These are phyloP conservation scores for Eupithecia subfuscata DNA, from an alignment of 2,888 invertebrate species.

Conservation along the genomic window DNA sequence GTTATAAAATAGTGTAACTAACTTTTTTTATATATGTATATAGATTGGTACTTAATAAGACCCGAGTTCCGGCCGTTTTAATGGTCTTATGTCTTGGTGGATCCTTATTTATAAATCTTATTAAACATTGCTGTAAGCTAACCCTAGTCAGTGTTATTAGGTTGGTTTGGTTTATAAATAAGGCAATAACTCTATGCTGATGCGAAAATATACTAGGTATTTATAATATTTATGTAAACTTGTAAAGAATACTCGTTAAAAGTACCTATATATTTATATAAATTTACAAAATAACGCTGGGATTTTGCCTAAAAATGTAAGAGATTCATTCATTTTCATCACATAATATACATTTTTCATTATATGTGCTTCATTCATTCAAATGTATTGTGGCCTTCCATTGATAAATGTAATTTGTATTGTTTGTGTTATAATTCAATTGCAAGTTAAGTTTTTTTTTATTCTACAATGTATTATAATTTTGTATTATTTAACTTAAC, in stretches of 20 bases:
- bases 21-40: too few relatives aligned
- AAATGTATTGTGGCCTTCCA: neutral
- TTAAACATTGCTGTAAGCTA: neutral
- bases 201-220: neutral
- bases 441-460: neutral
- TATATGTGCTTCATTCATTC: neutral
- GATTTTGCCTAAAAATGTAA: neutral
- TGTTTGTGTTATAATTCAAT: neutral
- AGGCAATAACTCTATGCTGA: neutral
- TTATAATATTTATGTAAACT: neutral
- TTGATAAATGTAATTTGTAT: neutral
- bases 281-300: neutral
- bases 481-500: neutral
- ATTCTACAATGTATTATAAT: neutral
- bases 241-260: slow-evolving; percentile 2
- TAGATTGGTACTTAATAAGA: too few relatives aligned
- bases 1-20: too few relatives aligned
- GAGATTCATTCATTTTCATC: neutral
- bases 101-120: slow-evolving; percentile 3
- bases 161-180: slow-evolving; percentile 5
- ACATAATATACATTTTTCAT: neutral
- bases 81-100: neutral
- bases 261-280: neutral
- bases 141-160: neutral
- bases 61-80: neutral